Percentiles rank a stretch among this genome's conserved stretches.
These are phyloP conservation scores for Ptyas mucosa DNA, from an alignment of 2,113 vertebrate genomes.

Conservation along the genomic window DNA sequence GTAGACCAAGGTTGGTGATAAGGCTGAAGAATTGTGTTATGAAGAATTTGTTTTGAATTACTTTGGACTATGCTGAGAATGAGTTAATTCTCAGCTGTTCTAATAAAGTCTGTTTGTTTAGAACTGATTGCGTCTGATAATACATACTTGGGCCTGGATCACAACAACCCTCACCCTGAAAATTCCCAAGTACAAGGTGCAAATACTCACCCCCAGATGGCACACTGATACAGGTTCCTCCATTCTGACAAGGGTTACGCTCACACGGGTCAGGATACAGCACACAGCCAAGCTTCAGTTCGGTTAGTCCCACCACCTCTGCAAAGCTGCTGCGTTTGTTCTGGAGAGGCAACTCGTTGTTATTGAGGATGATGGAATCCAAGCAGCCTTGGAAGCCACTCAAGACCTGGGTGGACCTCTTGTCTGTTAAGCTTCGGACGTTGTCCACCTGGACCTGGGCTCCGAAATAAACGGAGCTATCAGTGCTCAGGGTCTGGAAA, in stretches of 20 bases:
- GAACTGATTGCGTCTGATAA: too few species aligned
- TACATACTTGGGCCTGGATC: too few species aligned
- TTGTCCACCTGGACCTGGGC: constrained; percentile 87
- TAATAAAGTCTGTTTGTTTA: too few species aligned
- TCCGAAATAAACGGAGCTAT: constrained; percentile 88
- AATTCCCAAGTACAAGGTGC: neutral
- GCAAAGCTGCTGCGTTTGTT: constrained; percentile 92
- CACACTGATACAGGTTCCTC: constrained; percentile 83
- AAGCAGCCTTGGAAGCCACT: constrained; percentile 95
- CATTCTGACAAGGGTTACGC: constrained; percentile 85
- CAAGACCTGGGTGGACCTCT: constrained; percentile 77
- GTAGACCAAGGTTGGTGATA: too few species aligned
- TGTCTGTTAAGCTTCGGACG: constrained; percentile 77
- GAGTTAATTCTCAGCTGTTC: too few species aligned
- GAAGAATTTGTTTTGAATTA: too few species aligned
- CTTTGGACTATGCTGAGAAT: too few species aligned
- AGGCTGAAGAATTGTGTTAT: too few species aligned
- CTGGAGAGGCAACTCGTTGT: constrained; percentile 88
- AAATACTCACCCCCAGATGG: constrained; percentile 84
- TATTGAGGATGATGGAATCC: constrained; percentile 88
- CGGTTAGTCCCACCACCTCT: constrained; percentile 90
- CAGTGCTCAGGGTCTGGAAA: constrained; percentile 74
- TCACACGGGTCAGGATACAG: constrained; percentile 89
- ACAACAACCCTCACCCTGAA: too few species aligned
- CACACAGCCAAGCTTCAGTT: constrained; percentile 90